Conservation (phyloP, 2,888 invertebrate genomes). For the Pandemis corylana region DNA sequence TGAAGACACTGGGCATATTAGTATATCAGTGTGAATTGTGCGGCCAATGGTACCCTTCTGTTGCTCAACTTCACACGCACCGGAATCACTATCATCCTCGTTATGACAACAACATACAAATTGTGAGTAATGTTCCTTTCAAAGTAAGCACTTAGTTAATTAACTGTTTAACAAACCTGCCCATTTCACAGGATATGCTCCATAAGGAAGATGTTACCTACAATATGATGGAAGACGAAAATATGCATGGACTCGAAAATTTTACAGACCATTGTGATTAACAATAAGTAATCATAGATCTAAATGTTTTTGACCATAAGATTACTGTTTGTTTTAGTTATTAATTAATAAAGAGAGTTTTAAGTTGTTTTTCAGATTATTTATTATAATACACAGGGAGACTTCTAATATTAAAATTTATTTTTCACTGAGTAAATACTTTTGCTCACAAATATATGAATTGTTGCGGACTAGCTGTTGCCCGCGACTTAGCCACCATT, state of each 20-base stretch:
- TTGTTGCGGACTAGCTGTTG: no score
- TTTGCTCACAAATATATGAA: background rate
- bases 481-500: no score
- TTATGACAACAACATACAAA: conserved; percentile 55
- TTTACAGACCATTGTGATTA: conserved; percentile 22
- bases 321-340: conserved; percentile 21
- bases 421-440: background rate
- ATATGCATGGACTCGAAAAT: conserved; percentile 39
- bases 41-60: conserved; percentile 64
- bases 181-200: conserved; percentile 48
- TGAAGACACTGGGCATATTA: conserved; percentile 54
- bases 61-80: conserved; percentile 65
- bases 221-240: conserved; percentile 48
- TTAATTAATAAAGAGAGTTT: conserved; percentile 13
- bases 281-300: background rate
- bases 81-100: conserved; percentile 68
- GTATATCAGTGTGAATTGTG: conserved; percentile 80
- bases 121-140: conserved; percentile 50
- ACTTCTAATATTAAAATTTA: background rate
- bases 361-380: background rate
- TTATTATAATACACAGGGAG: background rate
- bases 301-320: conserved; percentile 28
- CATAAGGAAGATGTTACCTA: conserved; percentile 48
- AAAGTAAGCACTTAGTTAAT: background rate
- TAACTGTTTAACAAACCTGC: conserved; percentile 8